Evolutionary conservation across 2,888 invertebrate species (phyloP).

Genomic region (Phania funesta): DNA sequence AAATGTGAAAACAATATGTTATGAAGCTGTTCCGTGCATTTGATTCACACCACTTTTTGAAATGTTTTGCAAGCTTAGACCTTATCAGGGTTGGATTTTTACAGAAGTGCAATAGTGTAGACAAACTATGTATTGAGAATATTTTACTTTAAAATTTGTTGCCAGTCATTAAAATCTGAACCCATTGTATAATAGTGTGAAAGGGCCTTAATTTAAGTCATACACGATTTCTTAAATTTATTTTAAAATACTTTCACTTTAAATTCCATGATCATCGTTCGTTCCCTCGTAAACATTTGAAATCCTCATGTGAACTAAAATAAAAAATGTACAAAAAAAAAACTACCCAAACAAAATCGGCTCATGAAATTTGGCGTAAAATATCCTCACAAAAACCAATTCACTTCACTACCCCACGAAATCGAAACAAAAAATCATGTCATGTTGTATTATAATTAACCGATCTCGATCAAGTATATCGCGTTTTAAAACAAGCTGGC

Average conservation of each 20-base stretch:
- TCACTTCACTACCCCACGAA: slow-evolving; percentile 47
- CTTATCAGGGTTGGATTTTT: too few species aligned
- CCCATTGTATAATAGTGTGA: too few species aligned
- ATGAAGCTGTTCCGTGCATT: too few species aligned
- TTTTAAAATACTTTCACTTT: slow-evolving; percentile 50
- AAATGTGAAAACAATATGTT: too few species aligned
- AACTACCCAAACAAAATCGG: slow-evolving; percentile 44
- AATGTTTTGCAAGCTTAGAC: too few species aligned
- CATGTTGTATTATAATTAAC: slow-evolving; percentile 77
- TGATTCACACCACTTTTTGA: too few species aligned
- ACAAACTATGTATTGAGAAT: too few species aligned
- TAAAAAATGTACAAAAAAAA: slow-evolving; percentile 1
- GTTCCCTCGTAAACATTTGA: slow-evolving; percentile 19
- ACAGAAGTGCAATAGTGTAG: too few species aligned
- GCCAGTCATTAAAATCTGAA: too few species aligned
- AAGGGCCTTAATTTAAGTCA: too few species aligned
- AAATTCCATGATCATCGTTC: slow-evolving; percentile 47
- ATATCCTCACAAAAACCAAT: slow-evolving; percentile 32
- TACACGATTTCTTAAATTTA: too few species aligned
- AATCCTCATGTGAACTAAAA: slow-evolving; percentile 26
- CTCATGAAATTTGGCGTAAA: slow-evolving; percentile 49
- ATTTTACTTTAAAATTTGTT: too few species aligned
- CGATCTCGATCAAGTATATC: slow-evolving; percentile 95
- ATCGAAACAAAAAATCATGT: slow-evolving; percentile 25
- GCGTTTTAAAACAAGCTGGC: slow-evolving; percentile 96